A percentile compares a stretch with the other conserved stretches of the same genome.
Evolutionary conservation across 2,888 invertebrate species (phyloP).

Genomic region (Congeria kusceri): DNA sequence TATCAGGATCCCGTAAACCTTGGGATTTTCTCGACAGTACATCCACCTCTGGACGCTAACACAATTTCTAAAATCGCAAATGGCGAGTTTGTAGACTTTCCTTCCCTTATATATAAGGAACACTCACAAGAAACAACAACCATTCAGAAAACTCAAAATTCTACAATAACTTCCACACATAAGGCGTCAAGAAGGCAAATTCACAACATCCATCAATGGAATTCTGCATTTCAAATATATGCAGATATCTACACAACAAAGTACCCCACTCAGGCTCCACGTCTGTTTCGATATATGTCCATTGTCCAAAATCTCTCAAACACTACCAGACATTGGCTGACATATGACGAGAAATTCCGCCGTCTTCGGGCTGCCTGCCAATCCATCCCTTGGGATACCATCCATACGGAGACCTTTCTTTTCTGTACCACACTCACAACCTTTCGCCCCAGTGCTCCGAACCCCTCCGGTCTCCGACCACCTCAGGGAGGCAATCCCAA

Average conservation of each 20-base stretch:
- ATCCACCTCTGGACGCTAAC: background rate
- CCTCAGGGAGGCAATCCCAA: background rate
- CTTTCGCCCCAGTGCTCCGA: background rate
- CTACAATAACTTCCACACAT: slow-evolving; percentile 9
- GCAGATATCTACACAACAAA: slow-evolving; percentile 15
- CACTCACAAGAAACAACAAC: background rate
- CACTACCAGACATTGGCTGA: background rate
- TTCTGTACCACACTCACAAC: background rate
- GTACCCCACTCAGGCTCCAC: slow-evolving; percentile 7
- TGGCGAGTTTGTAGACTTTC: slow-evolving; percentile 15
- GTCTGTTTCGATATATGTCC: slow-evolving; percentile 27
- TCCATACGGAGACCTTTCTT: slow-evolving; percentile 12
- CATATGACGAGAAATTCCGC: slow-evolving; percentile 19
- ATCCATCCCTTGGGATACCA: slow-evolving; percentile 4
- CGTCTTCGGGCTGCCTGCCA: background rate
- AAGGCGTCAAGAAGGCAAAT: slow-evolving; percentile 11
- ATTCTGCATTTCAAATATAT: slow-evolving; percentile 23
- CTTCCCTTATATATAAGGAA: slow-evolving; percentile 7
- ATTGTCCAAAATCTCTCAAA: slow-evolving; percentile 15
- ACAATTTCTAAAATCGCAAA: slow-evolving; percentile 9
- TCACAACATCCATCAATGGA: slow-evolving; percentile 28
- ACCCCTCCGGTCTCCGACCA: background rate
- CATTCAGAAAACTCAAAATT: no score
- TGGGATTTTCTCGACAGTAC: slow-evolving; percentile 11
- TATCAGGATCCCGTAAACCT: background rate